Evolutionary conservation across 2,797 vertebrate genomes (phyloP).

Genomic region (Steatocranus sp.): DNA sequence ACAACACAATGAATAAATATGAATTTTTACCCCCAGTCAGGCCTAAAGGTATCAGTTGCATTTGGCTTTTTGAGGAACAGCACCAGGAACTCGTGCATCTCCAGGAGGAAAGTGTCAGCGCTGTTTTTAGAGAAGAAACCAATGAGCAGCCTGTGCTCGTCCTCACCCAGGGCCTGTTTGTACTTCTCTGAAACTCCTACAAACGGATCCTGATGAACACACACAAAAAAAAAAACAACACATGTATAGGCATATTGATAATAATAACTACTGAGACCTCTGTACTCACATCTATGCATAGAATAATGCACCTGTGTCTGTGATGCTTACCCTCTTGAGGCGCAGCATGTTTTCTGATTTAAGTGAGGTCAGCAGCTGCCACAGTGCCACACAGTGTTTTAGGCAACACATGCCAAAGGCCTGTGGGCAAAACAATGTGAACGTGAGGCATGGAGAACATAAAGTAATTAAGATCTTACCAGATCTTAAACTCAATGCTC

Average conservation of each 20-base stretch:
- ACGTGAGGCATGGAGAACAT: not conserved
- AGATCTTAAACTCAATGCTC: not conserved
- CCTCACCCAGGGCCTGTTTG: conserved; percentile 68
- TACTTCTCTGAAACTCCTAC: conserved; percentile 70
- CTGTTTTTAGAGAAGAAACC: conserved; percentile 78
- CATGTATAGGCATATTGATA: not conserved
- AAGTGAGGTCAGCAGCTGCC: conserved; percentile 86
- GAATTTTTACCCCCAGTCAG: conserved; percentile 82
- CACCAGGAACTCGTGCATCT: conserved; percentile 90
- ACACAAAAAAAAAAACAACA: too few relatives aligned
- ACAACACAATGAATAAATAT: not conserved
- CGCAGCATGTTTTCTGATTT: conserved; percentile 89
- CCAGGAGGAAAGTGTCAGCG: conserved; percentile 82
- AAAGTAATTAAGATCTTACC: not conserved
- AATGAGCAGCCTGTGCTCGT: conserved; percentile 68
- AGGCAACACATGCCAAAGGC: conserved; percentile 80
- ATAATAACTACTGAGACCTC: not conserved
- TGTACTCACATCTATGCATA: not conserved
- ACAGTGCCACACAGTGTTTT: conserved; percentile 83
- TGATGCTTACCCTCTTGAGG: conserved; percentile 79
- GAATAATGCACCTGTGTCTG: not conserved
- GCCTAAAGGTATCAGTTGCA: conserved; percentile 65
- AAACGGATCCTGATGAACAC: conserved; percentile 84
- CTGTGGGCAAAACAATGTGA: conserved; percentile 59
- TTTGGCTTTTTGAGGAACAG: conserved; percentile 75